Evolutionary conservation across 2,888 invertebrate genomes (phyloP).

Genomic region (Tyria jacobaeae): DNA sequence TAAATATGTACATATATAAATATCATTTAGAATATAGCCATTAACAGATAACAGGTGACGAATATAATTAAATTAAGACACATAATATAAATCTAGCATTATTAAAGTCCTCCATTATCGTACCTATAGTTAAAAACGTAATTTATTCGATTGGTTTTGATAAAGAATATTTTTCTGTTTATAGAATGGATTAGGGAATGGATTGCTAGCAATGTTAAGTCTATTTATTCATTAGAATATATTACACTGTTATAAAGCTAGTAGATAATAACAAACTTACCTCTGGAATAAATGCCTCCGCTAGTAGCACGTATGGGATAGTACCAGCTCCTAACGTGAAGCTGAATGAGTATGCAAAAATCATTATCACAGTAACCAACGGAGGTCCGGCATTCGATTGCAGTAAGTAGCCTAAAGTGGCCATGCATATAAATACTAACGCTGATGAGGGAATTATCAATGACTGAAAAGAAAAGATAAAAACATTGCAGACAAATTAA

Average conservation of each 20-base stretch:
- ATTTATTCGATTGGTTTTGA: neutral
- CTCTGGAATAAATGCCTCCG: conserved; percentile 71
- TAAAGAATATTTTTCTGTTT: neutral
- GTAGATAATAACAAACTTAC: conserved; percentile 42
- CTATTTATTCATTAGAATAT: neutral
- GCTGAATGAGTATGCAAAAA: conserved; percentile 72
- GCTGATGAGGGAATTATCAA: conserved; percentile 70
- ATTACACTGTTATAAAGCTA: neutral
- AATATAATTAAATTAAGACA: too few species aligned
- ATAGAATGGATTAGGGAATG: neutral
- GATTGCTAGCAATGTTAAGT: neutral
- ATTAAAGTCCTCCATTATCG: too few species aligned
- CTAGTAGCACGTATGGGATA: conserved; percentile 67
- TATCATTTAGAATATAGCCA: too few species aligned
- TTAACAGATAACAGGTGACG: too few species aligned
- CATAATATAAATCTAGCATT: too few species aligned
- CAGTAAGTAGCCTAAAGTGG: conserved; percentile 64
- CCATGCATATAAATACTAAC: conserved; percentile 63
- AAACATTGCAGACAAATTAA: neutral
- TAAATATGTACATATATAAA: too few species aligned
- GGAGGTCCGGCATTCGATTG: conserved; percentile 65
- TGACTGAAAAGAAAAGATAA: conserved; percentile 57
- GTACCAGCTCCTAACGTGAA: conserved; percentile 77
- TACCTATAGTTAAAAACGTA: too few species aligned
- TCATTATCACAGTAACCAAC: conserved; percentile 71